phyloP scores from a whole-genome alignment of 2,797 vertebrate species.

The Trematomus bernacchii region DNA sequence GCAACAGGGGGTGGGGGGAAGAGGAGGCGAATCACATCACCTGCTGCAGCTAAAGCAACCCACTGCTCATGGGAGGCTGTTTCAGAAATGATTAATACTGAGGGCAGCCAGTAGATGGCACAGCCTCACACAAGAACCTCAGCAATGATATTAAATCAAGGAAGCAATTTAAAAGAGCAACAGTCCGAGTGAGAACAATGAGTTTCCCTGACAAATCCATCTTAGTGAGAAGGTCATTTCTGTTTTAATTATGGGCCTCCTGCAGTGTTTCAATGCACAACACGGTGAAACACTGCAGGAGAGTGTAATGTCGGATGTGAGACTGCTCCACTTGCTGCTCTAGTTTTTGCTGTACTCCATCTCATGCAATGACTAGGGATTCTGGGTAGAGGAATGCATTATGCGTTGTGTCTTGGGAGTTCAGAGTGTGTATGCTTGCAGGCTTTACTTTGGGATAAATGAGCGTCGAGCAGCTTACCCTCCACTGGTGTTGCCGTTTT shows the following conservation, averaged over 20 bases:
- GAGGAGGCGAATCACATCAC: slow-evolving; percentile 15
- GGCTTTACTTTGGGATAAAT: neutral
- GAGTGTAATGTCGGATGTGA: slow-evolving; percentile 25
- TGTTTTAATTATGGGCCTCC: slow-evolving; percentile 52
- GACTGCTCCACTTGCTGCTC: neutral
- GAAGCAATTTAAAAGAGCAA: slow-evolving; percentile 36
- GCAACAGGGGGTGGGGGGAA: slow-evolving; percentile 16
- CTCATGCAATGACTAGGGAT: neutral
- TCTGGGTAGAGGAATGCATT: neutral
- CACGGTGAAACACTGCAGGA: slow-evolving; percentile 34
- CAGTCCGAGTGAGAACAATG: slow-evolving; percentile 31
- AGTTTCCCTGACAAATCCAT: slow-evolving; percentile 45
- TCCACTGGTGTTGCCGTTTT: slow-evolving; percentile 92
- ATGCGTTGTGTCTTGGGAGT: slow-evolving; percentile 1
- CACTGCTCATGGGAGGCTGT: slow-evolving; percentile 30
- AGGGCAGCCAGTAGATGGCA: slow-evolving; percentile 73
- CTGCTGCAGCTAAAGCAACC: slow-evolving; percentile 50
- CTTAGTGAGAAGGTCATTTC: slow-evolving; percentile 63
- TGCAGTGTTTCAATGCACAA: slow-evolving; percentile 29
- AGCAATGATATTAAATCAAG: slow-evolving; percentile 24
- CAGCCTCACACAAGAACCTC: slow-evolving; percentile 34
- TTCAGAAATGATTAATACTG: slow-evolving; percentile 16
- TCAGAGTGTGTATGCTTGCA: neutral
- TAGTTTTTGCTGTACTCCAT: neutral
- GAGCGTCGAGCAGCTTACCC: slow-evolving; percentile 85